Percentiles rank a stretch among this genome's conserved stretches.
phyloP scores from a whole-genome alignment of 2,797 vertebrate species.

The Bufotes viridis region DNA sequence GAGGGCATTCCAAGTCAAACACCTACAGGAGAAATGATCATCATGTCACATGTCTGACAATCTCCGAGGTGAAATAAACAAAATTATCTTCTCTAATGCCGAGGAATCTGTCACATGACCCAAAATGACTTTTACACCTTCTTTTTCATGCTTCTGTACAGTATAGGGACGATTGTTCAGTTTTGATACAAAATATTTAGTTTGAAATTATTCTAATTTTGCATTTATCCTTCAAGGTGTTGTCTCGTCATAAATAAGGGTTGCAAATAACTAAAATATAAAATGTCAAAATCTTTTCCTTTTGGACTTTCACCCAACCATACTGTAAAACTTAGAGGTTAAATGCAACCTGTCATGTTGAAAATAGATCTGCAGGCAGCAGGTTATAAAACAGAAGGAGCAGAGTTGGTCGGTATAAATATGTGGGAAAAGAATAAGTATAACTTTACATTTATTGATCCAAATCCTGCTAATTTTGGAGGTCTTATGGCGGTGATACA shows the following conservation, averaged over 20 bases:
- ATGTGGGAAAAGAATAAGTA: too few relatives aligned
- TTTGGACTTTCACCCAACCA: too few relatives aligned
- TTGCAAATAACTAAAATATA: neutral
- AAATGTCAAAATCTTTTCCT: too few relatives aligned
- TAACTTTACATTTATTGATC: too few relatives aligned
- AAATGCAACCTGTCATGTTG: too few relatives aligned
- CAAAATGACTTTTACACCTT: neutral
- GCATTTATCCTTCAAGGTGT: neutral
- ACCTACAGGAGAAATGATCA: conserved; percentile 25
- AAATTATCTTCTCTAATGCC: neutral
- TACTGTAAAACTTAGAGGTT: too few relatives aligned
- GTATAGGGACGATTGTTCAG: neutral
- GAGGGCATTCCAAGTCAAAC: conserved; percentile 15
- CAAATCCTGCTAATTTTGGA: too few relatives aligned
- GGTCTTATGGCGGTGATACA: too few relatives aligned
- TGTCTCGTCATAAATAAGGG: neutral
- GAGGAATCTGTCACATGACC: conserved; percentile 1
- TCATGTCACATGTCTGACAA: neutral
- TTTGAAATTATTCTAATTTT: neutral
- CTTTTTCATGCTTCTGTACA: neutral
- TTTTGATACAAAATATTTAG: neutral
- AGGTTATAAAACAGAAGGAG: too few relatives aligned
- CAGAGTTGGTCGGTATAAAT: too few relatives aligned
- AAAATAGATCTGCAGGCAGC: too few relatives aligned
- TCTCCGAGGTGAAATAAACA: neutral